phyloP scores from a whole-genome alignment of 2,113 vertebrate species.

The Odocoileus hemionus region DNA sequence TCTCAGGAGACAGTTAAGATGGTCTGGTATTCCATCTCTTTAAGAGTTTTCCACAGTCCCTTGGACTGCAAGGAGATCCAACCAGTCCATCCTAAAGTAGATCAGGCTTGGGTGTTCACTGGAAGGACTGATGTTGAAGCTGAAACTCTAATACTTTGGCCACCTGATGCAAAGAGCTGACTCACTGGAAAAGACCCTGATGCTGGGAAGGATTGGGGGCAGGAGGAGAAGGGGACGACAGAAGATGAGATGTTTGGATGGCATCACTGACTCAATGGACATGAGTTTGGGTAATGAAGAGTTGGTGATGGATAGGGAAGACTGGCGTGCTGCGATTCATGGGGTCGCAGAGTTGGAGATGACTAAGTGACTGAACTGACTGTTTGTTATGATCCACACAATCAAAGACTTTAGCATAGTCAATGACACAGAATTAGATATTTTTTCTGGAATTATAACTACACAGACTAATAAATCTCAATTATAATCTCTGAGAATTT shows the following conservation, averaged over 20 bases:
- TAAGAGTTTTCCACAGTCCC: neutral
- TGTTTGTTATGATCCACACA: neutral
- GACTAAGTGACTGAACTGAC: neutral
- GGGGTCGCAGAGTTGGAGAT: neutral
- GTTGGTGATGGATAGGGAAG: neutral
- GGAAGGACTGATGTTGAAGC: neutral
- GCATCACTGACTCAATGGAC: neutral
- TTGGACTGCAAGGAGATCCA: neutral
- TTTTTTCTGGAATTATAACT: neutral
- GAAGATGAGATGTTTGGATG: neutral
- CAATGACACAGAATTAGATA: neutral
- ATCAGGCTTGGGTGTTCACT: neutral
- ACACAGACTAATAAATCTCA: neutral
- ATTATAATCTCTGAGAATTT: neutral
- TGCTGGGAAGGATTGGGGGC: neutral
- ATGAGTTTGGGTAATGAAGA: neutral
- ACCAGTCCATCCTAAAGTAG: neutral
- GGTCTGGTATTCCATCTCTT: neutral
- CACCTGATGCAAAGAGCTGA: neutral
- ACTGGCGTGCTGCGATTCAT: rapidly evolving
- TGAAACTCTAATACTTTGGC: neutral
- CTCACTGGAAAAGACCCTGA: neutral
- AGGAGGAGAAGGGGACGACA: rapidly evolving
- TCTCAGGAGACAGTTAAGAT: neutral
- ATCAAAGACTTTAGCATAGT: neutral